Evolutionary conservation across 1,140 invertebrate genomes (phyloP), one percentile per base, ranked within the genome.

Genomic region (Aphis craccivora): DNA sequence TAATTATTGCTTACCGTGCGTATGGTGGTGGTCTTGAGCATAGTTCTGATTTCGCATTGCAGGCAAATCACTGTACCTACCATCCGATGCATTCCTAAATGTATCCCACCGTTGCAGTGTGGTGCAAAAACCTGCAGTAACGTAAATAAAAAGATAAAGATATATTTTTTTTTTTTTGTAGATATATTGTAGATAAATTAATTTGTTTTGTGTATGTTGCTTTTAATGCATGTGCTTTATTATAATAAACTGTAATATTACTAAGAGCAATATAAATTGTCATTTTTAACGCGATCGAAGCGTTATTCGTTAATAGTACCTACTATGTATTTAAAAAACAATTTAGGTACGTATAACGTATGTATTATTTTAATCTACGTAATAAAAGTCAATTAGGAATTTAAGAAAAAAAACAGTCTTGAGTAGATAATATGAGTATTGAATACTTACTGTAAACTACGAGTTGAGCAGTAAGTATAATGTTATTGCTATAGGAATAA

Each of bases 131-230:
- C 30, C 60, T 76, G 60, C 60, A n/a, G 60, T n/a, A 18, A 76
- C n/a, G 60, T 76, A 76, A 76, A 76, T 76, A 76, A 76, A 76
- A n/a, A 76, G 60, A 76, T 76, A 76, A 76, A 76, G 60, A 76
- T 67, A 4, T 40, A 40, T 40, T 1, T 18, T 76, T 76, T 18
- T 76, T 76, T 67, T 30, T 67, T 67, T 45, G 45, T 45, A 45
- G 18, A 18, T 76, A 8, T 67, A n/a, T 67, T 0, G 30, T n/a
- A 67, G n/a, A 67, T 67, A 60, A 60, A 67, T 14, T 23, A n/a
- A 18, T n/a, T 20, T n/a, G n/a, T 2, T 76, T 3, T 18, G 60
- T 76, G n/a, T 76, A n/a, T 76, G 60, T 14, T n/a, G 60, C n/a
- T 76, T 76, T 5, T 76, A n/a, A n/a, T 51, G 48, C 48, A 51